These are phyloP conservation scores for Lampropteryx suffumata DNA, from an alignment of 2,888 invertebrate genomes.

Conservation along the genomic window DNA sequence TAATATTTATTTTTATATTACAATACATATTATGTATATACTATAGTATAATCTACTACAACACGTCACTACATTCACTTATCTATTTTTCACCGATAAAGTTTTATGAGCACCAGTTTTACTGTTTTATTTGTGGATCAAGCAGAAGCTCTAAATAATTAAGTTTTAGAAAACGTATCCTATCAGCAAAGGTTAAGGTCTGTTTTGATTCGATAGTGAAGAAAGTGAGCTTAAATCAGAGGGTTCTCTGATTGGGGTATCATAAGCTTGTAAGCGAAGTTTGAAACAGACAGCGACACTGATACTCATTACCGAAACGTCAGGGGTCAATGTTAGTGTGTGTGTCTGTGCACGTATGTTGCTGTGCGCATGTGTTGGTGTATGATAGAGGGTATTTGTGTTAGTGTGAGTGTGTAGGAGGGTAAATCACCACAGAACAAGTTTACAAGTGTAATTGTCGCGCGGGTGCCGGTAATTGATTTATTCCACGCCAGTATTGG, in stretches of 20 bases:
- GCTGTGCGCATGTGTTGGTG: slow-evolving; percentile 32
- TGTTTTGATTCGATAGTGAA: slow-evolving; percentile 31
- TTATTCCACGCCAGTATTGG: slow-evolving; percentile 53
- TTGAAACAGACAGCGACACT: slow-evolving; percentile 63
- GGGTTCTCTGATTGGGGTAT: slow-evolving; percentile 71
- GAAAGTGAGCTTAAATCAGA: slow-evolving; percentile 51
- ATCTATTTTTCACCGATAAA: slow-evolving; percentile 7
- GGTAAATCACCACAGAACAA: slow-evolving; percentile 63
- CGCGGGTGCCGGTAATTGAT: slow-evolving; percentile 72
- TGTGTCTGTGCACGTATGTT: slow-evolving; percentile 20
- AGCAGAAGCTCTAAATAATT: slow-evolving; percentile 1
- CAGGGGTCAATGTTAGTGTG: slow-evolving; percentile 47
- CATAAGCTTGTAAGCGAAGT: slow-evolving; percentile 68
- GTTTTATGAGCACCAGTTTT: slow-evolving; percentile 44
- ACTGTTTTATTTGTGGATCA: slow-evolving; percentile 8
- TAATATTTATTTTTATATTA: too few species aligned
- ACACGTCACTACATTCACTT: too few species aligned
- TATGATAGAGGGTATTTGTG: slow-evolving; percentile 20
- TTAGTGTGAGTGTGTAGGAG: slow-evolving; percentile 42
- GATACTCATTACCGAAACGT: slow-evolving; percentile 63
- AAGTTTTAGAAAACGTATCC: slow-evolving; percentile 3
- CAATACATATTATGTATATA: too few species aligned
- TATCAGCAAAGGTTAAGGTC: slow-evolving; percentile 29
- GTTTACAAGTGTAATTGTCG: slow-evolving; percentile 72
- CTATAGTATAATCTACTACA: too few species aligned